Percentiles rank a stretch among this genome's conserved stretches.
Evolutionary conservation across 2,888 invertebrate genomes (phyloP).

Genomic region (Holacanthella duospinosa): DNA sequence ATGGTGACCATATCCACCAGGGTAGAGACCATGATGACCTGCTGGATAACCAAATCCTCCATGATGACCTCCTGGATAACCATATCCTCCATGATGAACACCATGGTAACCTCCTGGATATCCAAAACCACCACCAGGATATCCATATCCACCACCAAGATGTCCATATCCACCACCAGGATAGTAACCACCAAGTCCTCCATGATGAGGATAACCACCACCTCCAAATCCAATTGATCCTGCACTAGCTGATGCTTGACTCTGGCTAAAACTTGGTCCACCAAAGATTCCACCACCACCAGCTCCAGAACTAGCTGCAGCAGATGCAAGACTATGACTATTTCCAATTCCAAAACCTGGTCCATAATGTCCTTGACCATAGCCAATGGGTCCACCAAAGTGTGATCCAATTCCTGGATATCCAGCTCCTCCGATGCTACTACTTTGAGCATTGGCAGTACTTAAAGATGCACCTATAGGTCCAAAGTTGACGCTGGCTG

Average conservation of each 20-base stretch:
- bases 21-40: background rate
- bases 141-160: constrained; percentile 10
- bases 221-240: constrained; percentile 12
- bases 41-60: constrained; percentile 4
- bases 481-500: constrained; percentile 14
- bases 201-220: constrained; percentile 11
- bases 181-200: constrained; percentile 5
- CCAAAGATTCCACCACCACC: constrained; percentile 10
- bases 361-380: constrained; percentile 6
- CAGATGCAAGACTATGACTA: background rate
- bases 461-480: constrained; percentile 20
- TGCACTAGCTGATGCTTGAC: constrained; percentile 3
- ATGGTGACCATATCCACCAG: background rate
- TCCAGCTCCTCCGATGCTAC: constrained; percentile 6
- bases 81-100: background rate
- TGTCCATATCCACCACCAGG: constrained; percentile 8
- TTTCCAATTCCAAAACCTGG: constrained; percentile 7
- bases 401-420: background rate
- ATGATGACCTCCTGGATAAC: constrained; percentile 3
- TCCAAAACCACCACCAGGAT: background rate
- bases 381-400: background rate
- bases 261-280: constrained; percentile 9
- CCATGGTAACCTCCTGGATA: constrained; percentile 10
- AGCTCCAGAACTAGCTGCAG: background rate
- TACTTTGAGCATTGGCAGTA: constrained; percentile 6